A percentile compares a stretch with the other conserved stretches of the same genome.
These are phyloP conservation scores for Centrocercus urophasianus DNA, from an alignment of 2,113 vertebrate genomes.

Conservation along the genomic window DNA sequence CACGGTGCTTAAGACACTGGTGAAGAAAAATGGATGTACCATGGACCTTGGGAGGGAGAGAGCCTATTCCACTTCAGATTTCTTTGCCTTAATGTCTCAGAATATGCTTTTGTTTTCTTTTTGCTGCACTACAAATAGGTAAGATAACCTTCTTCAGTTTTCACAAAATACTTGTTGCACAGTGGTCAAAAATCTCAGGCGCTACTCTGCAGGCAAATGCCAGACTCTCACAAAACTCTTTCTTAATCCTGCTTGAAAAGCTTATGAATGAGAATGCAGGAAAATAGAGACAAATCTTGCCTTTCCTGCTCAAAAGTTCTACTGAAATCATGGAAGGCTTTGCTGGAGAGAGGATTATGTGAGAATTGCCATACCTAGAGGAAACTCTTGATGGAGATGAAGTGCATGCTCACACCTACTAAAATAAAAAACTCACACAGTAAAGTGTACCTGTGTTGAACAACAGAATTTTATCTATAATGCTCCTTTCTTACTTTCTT, in stretches of 20 bases:
- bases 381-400: neutral
- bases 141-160: neutral
- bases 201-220: neutral
- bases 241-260: conserved; percentile 27
- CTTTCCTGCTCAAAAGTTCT: neutral
- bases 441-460: neutral
- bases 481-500: neutral
- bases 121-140: neutral
- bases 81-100: neutral
- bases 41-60: neutral
- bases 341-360: neutral
- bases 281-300: neutral
- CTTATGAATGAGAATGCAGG: neutral
- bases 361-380: neutral
- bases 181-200: neutral
- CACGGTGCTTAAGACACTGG: neutral
- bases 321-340: neutral
- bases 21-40: neutral
- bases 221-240: neutral
- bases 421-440: neutral
- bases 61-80: neutral
- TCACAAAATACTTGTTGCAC: neutral
- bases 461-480: neutral
- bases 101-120: neutral
- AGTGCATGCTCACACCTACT: neutral